Base-by-base conservation (phyloP, 2,113 vertebrate genomes). In the Oriolus oriolus region DNA sequence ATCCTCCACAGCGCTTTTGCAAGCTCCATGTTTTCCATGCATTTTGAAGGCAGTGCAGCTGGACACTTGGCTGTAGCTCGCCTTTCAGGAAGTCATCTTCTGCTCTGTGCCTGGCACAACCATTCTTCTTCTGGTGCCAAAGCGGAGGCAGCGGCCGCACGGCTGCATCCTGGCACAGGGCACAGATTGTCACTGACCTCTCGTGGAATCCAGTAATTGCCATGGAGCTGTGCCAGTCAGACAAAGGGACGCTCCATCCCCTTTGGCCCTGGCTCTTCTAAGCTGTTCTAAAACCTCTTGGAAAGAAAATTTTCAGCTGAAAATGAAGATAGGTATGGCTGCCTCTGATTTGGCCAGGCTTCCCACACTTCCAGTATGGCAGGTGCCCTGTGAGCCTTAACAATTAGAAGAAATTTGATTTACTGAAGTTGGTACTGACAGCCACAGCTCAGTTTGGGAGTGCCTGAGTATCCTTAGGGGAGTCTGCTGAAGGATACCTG, bases 21-120 rank as follows among this genome's bases (percentile, higher is more conserved):
- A 41, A 33, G 50, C 70, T 77, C 3, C 9, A 0, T 57, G 70
- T 61, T 83, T 87, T 56, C 49, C 82, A 16, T 27, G 24, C 81
- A 5, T 64, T 91, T 39, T 39, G 82, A 85, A 92, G 74, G 70
- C 71, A 24, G 39, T 88, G 71, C 94, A 96, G 93, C 91, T 97
- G 93, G 75, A 53, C 37, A 2, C 66, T 82, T 93, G 93, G 87
- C 93, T 92, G 10, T 16, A 56, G 47, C 63, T 88, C 0, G 3
- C 63, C 82, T 69, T 88, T 76, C 79, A 61, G 88, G 70, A 88
- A 90, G 37, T 11, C 27, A 26, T 83, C 69, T 81, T 84, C 87
- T 94, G 75, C 22, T 76, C 64, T 70, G 63, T 57, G 81, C 65
- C 89, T 96, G 95, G 93, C 94, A 71, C 44, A 9, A 7, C 2